Base-by-base conservation (phyloP, 1,140 invertebrate species). In the Globodera rostochiensis region DNA sequence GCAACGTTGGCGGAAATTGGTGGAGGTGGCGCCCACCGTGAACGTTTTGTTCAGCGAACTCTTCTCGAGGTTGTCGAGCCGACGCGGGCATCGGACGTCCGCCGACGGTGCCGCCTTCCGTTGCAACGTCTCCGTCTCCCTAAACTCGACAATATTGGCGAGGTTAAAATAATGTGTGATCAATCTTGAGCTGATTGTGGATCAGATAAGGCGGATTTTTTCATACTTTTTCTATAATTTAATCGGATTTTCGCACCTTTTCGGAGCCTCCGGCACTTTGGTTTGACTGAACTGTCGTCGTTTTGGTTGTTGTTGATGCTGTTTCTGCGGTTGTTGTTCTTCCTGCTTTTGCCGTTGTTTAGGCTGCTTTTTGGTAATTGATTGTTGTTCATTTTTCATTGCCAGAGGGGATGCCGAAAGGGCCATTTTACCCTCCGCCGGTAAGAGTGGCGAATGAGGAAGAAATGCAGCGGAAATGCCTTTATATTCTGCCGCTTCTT, bases 41-140 rank as follows among this genome's bases (percentile, higher is more conserved):
- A 78, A 78, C 46, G 77, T 78, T 50, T 78, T 78, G 70, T 70
- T 78, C 70, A 78, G 49, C 11, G 25, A 64, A 6, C 49, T 60
- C 53, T 78, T 70, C 25, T 47, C 77, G 8, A 25, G 7, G 25
- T 70, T 46, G 49, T 19, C 70, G 11, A 11, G n/a, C 69, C 21
- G 13, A 19, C 15, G 13, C 11, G 19, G 57, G 11, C 50, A 53
- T 0, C 50, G 50, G 7, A 53, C 57, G 19, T 19, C 57, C 57
- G 19, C 57, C 57, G 57, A 64, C 57, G 57, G 57, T 6, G 57
- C 11, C 57, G 57, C 57, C 57, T 64, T 64, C 19, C 57, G 57
- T 19, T 64, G 57, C 11, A 64, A 4, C 57, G 15, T 64, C 57
- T 64, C 57, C 57, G 57, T 64, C 57, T 64, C 11, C 36, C 69